phyloP scores from a whole-genome alignment of 2,797 vertebrate species.

The Mastacembelus armatus region DNA sequence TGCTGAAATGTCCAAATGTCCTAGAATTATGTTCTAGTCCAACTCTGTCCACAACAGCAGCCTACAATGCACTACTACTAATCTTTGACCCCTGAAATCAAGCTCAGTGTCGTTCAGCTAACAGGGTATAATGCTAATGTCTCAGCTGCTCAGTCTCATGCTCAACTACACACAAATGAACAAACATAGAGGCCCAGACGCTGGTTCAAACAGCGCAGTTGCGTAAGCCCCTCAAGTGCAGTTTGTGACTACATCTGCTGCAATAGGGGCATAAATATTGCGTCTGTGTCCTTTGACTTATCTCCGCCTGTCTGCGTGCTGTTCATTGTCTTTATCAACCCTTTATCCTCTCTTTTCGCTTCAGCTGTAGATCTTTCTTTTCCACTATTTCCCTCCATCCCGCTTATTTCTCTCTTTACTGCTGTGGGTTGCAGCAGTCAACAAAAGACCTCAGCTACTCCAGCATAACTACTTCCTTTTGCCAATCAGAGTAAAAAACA shows the following conservation, averaged over 20 bases:
- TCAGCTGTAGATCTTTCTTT: not conserved
- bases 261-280: slow-evolving; percentile 11
- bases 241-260: slow-evolving; percentile 32
- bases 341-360: not conserved
- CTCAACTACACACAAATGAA: slow-evolving; percentile 34
- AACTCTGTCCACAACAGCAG: not conserved
- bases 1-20: not conserved
- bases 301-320: slow-evolving; percentile 1
- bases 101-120: slow-evolving; percentile 46
- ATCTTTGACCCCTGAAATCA: slow-evolving; percentile 37
- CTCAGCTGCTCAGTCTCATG: slow-evolving; percentile 68
- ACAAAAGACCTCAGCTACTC: slow-evolving; percentile 3
- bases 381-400: not conserved
- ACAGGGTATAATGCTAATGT: slow-evolving; percentile 61
- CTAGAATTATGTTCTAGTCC: too few relatives aligned
- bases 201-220: slow-evolving; percentile 37
- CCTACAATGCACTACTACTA: not conserved
- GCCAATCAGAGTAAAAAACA: slow-evolving; percentile 22
- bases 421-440: not conserved
- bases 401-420: not conserved
- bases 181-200: slow-evolving; percentile 27
- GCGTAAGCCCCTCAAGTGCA: slow-evolving; percentile 46
- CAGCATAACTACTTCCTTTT: not conserved
- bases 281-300: not conserved
- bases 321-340: not conserved